Evolutionary conservation across 92 coral and sea anemone genomes (phyloP).

Genomic region (Desmophyllum pertusum): DNA sequence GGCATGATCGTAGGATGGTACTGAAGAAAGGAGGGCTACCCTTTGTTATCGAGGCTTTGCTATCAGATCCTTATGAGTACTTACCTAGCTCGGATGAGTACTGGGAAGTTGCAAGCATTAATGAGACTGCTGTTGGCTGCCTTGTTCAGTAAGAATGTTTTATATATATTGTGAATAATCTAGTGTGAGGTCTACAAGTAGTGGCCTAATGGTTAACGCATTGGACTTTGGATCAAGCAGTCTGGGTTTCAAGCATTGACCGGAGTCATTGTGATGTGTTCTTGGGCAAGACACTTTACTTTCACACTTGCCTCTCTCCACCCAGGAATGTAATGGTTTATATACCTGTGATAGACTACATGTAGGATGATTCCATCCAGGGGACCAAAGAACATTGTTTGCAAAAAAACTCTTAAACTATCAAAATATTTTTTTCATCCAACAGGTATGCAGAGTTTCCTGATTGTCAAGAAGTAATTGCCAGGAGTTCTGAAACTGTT

Average conservation of each 20-base stretch:
- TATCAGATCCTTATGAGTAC: conserved; percentile 58
- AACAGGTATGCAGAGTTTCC: conserved; percentile 82
- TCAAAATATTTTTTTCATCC: neutral
- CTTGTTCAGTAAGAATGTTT: conserved; percentile 73
- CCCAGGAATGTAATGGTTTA: neutral
- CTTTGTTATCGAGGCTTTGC: conserved; percentile 70
- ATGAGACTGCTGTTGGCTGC: conserved; percentile 91
- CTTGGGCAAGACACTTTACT: too few relatives aligned
- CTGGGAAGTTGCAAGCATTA: conserved; percentile 74
- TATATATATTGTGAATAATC: neutral
- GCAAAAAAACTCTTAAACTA: too few relatives aligned
- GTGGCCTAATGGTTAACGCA: too few relatives aligned
- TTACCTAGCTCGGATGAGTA: conserved; percentile 66
- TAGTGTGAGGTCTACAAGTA: too few relatives aligned
- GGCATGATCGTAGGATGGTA: conserved; percentile 75
- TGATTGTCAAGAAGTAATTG: conserved; percentile 69
- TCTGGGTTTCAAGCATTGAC: too few relatives aligned
- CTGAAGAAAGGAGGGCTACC: conserved; percentile 67
- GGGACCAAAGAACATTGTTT: too few relatives aligned
- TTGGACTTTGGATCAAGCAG: too few relatives aligned
- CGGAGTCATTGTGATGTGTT: too few relatives aligned
- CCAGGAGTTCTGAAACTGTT: conserved; percentile 48
- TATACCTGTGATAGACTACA: too few relatives aligned
- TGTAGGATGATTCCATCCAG: too few relatives aligned
- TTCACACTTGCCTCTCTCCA: too few relatives aligned